Percentiles rank a stretch among this genome's conserved stretches.
Evolutionary conservation across 2,888 invertebrate genomes (phyloP).

Genomic region (Endotricha flammealis): DNA sequence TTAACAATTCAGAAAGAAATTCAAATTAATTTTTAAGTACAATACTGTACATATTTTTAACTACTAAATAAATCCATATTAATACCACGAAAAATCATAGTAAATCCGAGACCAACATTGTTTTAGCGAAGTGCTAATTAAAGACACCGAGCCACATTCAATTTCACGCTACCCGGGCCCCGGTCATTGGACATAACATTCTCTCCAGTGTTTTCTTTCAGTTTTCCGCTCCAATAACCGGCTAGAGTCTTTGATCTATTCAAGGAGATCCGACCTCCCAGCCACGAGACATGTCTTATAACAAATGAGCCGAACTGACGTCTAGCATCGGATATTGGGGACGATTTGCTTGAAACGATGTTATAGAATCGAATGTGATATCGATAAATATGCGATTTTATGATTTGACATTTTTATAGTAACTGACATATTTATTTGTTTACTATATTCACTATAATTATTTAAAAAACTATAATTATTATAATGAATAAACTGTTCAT

Average conservation of each 20-base stretch:
- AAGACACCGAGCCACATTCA: conserved; percentile 19
- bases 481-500: too few relatives aligned
- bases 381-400: too few relatives aligned
- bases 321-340: conserved; percentile 6
- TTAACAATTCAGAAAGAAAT: too few relatives aligned
- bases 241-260: conserved; percentile 46
- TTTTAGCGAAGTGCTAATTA: conserved; percentile 13
- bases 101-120: too few relatives aligned
- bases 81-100: too few relatives aligned
- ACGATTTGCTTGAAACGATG: conserved; percentile 6
- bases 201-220: conserved; percentile 42
- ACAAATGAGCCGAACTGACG: conserved; percentile 6
- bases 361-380: neutral
- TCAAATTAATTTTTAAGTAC: too few relatives aligned
- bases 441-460: too few relatives aligned
- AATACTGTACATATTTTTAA: too few relatives aligned
- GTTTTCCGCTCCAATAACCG: conserved; percentile 37
- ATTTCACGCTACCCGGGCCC: conserved; percentile 32
- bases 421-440: too few relatives aligned
- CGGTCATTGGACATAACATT: conserved; percentile 25
- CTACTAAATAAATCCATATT: too few relatives aligned
- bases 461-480: too few relatives aligned
- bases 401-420: too few relatives aligned
- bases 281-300: conserved; percentile 18
- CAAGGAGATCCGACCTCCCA: conserved; percentile 28